A percentile compares a stretch with the other conserved stretches of the same genome.
Evolutionary conservation across 2,113 vertebrate species (phyloP).

Genomic region (Craseonycteris thonglongyai): DNA sequence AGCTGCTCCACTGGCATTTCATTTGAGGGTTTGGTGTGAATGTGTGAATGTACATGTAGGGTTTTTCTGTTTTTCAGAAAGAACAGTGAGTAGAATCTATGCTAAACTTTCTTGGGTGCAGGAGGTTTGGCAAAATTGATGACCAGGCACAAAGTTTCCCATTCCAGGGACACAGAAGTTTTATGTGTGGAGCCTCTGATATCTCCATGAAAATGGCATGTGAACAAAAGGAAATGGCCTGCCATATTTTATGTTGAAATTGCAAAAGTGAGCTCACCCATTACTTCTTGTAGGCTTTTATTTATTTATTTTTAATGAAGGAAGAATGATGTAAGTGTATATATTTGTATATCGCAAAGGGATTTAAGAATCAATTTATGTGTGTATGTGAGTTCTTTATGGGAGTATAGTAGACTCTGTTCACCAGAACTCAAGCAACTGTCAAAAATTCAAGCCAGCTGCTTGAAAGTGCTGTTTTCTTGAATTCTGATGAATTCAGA

Average conservation of each 20-base stretch:
- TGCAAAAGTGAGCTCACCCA: neutral
- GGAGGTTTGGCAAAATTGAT: neutral
- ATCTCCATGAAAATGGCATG: neutral
- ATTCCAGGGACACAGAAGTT: neutral
- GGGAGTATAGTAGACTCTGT: no score
- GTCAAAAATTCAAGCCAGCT: no score
- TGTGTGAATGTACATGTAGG: neutral
- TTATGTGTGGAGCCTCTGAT: neutral
- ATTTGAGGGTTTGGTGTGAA: neutral
- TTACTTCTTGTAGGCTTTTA: neutral
- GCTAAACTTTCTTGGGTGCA: neutral
- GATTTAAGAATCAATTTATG: neutral
- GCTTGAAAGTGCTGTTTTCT: no score
- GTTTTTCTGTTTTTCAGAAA: neutral
- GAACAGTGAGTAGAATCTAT: neutral
- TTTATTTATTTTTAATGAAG: neutral
- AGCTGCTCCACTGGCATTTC: accelerated
- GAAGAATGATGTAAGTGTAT: neutral
- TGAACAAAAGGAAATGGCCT: neutral
- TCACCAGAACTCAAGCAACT: no score
- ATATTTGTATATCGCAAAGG: neutral
- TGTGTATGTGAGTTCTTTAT: neutral
- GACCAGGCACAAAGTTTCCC: neutral
- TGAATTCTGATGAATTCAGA: no score
- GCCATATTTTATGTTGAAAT: neutral